Percentiles rank a stretch among this genome's conserved stretches.
These are phyloP conservation scores for Dallia pectoralis DNA, from an alignment of 2,797 vertebrate genomes.

Conservation along the genomic window DNA sequence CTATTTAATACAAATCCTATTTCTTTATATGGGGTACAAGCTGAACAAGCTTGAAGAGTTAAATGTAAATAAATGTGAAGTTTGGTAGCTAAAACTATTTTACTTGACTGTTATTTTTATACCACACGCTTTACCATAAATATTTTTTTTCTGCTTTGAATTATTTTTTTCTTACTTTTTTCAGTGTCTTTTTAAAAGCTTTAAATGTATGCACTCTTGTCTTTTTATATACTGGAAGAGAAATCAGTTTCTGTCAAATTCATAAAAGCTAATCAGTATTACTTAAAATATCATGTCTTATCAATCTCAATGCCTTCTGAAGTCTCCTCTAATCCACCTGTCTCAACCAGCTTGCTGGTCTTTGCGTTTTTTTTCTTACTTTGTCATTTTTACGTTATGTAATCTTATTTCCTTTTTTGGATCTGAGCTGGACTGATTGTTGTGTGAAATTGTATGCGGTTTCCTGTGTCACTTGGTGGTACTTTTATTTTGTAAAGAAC, in stretches of 20 bases:
- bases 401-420: conserved; percentile 82
- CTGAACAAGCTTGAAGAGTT: conserved; percentile 85
- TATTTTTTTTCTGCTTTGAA: conserved; percentile 55
- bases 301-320: conserved; percentile 72
- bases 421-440: conserved; percentile 89
- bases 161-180: conserved; percentile 71
- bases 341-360: conserved; percentile 77
- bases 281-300: conserved; percentile 78
- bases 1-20: conserved; percentile 78
- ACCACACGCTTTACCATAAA: conserved; percentile 57
- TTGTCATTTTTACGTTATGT: conserved; percentile 82
- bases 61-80: conserved; percentile 85
- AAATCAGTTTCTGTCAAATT: conserved; percentile 70
- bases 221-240: conserved; percentile 83
- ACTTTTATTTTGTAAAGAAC: conserved; percentile 79
- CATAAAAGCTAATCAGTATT: conserved; percentile 87
- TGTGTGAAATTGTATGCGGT: conserved; percentile 82
- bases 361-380: conserved; percentile 71
- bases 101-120: conserved; percentile 75
- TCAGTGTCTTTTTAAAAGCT: conserved; percentile 79
- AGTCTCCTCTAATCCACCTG: conserved; percentile 60
- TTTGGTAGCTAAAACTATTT: conserved; percentile 84
- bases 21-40: conserved; percentile 76
- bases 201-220: conserved; percentile 84
- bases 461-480: conserved; percentile 89